Base-by-base conservation (phyloP, 2,113 vertebrate genomes). In the Entomyzon cyanotis region DNA sequence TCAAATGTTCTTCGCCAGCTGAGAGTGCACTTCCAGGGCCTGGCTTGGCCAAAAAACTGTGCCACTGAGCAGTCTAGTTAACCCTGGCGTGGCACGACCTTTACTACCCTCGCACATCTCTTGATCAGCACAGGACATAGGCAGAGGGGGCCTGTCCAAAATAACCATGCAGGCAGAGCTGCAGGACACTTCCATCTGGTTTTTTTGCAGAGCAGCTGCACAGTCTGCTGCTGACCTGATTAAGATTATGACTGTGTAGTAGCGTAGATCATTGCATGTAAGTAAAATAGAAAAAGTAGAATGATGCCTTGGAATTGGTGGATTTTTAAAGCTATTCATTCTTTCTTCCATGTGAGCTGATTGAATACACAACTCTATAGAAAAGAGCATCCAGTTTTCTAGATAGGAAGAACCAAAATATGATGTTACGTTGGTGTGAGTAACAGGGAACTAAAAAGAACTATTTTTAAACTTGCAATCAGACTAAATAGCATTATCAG, bases 21-120 rank as follows among this genome's bases (percentile, higher is more conserved):
- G 5, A 46, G 30, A 67, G 33, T 5, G 28, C 0, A 0, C 10
- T 2, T 50, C 23, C 35, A 16, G 33, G 28, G 63, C 31, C 56
- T 68, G 17, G 59, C 68, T 22, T 74, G 50, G 37, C 46, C 62
- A 28, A 46, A 77, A 73, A 84, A 44, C n/a, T 0, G 0, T 68
- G 49, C 52, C 5, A 0, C 14, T 9, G 4, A 76, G 49, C 55
- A 85, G 46, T 50, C 83, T 69, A 11, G 24, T 69, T 65, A 70
- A 46, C 41, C 44, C 49, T 79, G 83, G 69, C 39, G 5, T 30
- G 33, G 30, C 60, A 42, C 0, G 0, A 46, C 11, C 4, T 58
- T 53, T 33, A 10, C 31, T 58, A 46, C 31, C 11, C 15, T 46
- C 31, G 14, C 2, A 1, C 6, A 5, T 53, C 49, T 69, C 71